Conservation (phyloP, 2,797 vertebrate species). For the Tauraco hartlaubi region DNA sequence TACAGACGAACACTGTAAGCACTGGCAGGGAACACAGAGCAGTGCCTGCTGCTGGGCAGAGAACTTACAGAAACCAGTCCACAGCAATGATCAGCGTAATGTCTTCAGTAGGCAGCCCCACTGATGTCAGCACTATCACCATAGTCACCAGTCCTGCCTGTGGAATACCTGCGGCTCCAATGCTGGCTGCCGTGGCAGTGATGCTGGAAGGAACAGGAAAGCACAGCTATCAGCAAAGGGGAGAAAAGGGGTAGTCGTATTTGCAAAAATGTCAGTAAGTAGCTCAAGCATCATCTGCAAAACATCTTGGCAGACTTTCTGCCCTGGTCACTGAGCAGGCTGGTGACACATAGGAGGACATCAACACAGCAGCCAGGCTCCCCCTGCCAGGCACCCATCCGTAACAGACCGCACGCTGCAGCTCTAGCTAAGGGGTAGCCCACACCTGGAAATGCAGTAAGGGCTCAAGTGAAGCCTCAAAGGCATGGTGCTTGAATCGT, state of each 20-base stretch:
- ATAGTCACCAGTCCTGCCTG: constrained; percentile 98
- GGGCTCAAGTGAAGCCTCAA: background rate
- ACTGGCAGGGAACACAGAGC: background rate
- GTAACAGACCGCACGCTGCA: background rate
- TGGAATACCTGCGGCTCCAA: constrained; percentile 96
- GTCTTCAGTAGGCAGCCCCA: constrained; percentile 97
- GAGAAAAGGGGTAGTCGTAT: background rate
- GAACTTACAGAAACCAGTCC: constrained; percentile 99
- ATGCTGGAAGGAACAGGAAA: constrained; percentile 82
- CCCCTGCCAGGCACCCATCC: background rate
- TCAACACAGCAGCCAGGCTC: background rate
- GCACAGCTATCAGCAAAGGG: background rate
- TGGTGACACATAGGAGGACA: background rate
- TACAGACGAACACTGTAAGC: accelerated
- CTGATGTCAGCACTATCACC: constrained; percentile 97
- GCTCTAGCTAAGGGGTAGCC: background rate
- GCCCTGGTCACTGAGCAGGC: background rate
- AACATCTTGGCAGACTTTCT: background rate
- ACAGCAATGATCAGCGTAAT: constrained; percentile 97
- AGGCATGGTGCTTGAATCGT: background rate
- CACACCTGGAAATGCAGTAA: background rate
- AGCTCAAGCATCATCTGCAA: background rate
- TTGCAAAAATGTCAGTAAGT: background rate
- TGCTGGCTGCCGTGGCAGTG: constrained; percentile 97
- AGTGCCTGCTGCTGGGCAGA: background rate